These are phyloP conservation scores for Sebastes elongatus DNA, from an alignment of 2,797 vertebrate genomes.

Conservation along the genomic window DNA sequence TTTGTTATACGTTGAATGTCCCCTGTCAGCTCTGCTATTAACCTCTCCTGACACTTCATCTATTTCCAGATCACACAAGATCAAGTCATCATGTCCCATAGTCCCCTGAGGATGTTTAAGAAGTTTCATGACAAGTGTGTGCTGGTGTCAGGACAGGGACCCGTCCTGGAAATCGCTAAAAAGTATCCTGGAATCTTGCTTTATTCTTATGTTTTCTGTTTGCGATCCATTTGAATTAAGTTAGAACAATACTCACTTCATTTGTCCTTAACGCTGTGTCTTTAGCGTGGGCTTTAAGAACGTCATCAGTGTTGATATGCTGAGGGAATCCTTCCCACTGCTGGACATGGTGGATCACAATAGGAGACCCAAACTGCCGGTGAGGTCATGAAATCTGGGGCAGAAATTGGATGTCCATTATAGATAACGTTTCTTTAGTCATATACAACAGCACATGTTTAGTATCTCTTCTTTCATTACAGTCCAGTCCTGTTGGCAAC, in stretches of 20 bases:
- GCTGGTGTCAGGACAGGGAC: slow-evolving; percentile 92
- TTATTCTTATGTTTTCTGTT: not conserved
- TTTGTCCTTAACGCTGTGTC: slow-evolving; percentile 43
- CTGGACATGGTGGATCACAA: slow-evolving; percentile 93
- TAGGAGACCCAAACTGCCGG: slow-evolving; percentile 86
- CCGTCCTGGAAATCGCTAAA: slow-evolving; percentile 91
- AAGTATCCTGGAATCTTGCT: slow-evolving; percentile 83
- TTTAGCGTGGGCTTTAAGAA: slow-evolving; percentile 89
- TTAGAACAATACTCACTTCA: not conserved
- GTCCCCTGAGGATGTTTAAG: slow-evolving; percentile 91
- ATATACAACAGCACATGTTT: not conserved
- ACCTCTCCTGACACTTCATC: not conserved
- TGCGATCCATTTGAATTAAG: not conserved
- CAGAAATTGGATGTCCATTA: not conserved
- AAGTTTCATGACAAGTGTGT: slow-evolving; percentile 92
- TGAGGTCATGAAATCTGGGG: slow-evolving; percentile 52
- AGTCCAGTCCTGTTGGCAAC: slow-evolving; percentile 84
- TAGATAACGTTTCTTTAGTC: not conserved
- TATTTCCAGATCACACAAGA: slow-evolving; percentile 87
- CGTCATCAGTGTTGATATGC: slow-evolving; percentile 88
- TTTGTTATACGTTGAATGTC: not conserved
- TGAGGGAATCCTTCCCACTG: slow-evolving; percentile 89
- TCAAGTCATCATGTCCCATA: slow-evolving; percentile 94
- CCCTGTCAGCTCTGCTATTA: not conserved
- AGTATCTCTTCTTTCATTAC: slow-evolving; percentile 61